Conservation (phyloP, 2,113 vertebrate genomes). For the Thryonomys swinderianus region DNA sequence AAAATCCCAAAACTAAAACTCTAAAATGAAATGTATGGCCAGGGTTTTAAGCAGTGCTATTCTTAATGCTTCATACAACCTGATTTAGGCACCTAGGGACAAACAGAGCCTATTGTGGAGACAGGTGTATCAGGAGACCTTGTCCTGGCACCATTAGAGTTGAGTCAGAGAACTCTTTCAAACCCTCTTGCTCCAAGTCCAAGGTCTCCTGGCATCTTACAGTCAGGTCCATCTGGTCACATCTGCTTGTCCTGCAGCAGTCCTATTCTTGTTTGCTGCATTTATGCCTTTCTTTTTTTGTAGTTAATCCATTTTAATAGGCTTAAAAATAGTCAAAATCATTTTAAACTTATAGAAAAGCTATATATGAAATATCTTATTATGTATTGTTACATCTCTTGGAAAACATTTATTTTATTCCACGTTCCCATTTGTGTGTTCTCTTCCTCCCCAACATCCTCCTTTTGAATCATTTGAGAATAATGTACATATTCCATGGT, state of each 20-base stretch:
- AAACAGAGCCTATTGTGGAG: not conserved
- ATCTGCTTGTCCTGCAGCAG: not conserved
- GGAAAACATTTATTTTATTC: not conserved
- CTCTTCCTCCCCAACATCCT: not conserved
- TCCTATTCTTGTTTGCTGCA: not conserved
- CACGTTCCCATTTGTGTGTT: not conserved
- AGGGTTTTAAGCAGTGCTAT: not conserved
- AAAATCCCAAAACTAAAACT: not conserved
- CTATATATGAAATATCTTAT: not conserved
- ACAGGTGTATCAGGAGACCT: accelerated
- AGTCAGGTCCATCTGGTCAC: not conserved
- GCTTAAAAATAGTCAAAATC: conserved; percentile 23
- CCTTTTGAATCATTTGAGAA: not conserved
- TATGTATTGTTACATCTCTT: not conserved
- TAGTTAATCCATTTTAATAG: not conserved
- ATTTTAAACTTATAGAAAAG: conserved; percentile 38
- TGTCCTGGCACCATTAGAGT: not conserved
- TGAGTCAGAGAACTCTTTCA: not conserved
- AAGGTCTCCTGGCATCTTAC: not conserved
- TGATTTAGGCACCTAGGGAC: not conserved
- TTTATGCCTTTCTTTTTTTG: not conserved
- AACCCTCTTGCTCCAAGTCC: not conserved
- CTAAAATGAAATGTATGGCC: not conserved
- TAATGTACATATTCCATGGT: not conserved
- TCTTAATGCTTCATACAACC: not conserved